Percentiles rank a stretch among this genome's conserved stretches.
These are phyloP conservation scores for Megalurothrips usitatus DNA, from an alignment of 2,888 invertebrate genomes.

Conservation along the genomic window DNA sequence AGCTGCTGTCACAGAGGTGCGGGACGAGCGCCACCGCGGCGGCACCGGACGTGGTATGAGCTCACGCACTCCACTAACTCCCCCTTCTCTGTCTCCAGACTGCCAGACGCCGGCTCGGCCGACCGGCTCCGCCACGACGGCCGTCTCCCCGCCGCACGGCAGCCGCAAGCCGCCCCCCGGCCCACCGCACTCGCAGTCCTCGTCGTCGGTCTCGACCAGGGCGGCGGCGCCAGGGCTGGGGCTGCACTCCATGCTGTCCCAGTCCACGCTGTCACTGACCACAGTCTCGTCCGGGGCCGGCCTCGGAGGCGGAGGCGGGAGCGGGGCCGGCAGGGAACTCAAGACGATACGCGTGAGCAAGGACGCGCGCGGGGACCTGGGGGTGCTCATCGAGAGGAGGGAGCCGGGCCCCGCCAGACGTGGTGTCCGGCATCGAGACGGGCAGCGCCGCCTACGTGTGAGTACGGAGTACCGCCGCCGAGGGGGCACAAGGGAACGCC, in stretches of 20 bases:
- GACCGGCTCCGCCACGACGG: neutral
- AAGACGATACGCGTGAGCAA: constrained; percentile 41
- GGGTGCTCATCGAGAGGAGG: constrained; percentile 42
- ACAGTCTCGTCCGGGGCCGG: neutral
- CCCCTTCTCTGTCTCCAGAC: neutral
- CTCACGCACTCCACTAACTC: neutral
- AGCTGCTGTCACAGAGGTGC: neutral
- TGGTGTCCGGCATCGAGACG: constrained; percentile 50
- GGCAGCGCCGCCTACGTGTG: constrained; percentile 53
- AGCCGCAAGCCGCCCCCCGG: no score
- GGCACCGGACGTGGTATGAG: neutral
- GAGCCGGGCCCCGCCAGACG: constrained; percentile 42
- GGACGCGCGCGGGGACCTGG: constrained; percentile 41
- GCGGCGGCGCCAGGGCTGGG: neutral
- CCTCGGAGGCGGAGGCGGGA: neutral
- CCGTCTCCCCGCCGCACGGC: no score
- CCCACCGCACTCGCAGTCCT: no score
- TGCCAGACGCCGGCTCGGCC: neutral
- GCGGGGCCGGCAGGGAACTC: constrained; percentile 39
- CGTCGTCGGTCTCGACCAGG: no score
- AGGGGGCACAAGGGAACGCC: no score
- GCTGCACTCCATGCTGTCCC: constrained; percentile 16
- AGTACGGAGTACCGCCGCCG: constrained; percentile 35
- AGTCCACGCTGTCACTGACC: constrained; percentile 15
- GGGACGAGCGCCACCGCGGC: no score